Percentiles rank a stretch among this genome's conserved stretches.
These are phyloP conservation scores for Coturnix japonica DNA, from an alignment of 2,113 vertebrate species.

Conservation along the genomic window DNA sequence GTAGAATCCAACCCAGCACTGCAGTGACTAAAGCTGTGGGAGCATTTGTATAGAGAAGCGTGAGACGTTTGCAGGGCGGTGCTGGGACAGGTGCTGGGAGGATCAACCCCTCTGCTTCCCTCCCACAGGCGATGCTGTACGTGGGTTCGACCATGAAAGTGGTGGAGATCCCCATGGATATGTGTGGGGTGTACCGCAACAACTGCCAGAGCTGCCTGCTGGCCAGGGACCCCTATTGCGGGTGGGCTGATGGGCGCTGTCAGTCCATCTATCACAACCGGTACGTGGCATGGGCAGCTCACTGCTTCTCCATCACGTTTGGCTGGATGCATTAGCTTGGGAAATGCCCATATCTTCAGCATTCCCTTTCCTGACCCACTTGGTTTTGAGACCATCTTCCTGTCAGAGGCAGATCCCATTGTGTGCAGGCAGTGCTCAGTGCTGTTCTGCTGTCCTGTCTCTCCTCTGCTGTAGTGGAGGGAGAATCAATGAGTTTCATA, in stretches of 20 bases:
- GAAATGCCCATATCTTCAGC: rapidly evolving
- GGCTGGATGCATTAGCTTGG: rapidly evolving
- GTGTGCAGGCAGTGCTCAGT: background rate
- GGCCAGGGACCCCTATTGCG: slow-evolving; percentile 79
- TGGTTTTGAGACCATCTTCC: background rate
- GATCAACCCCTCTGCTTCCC: background rate
- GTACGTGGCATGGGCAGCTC: background rate
- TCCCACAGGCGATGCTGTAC: slow-evolving; percentile 70
- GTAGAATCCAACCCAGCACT: background rate
- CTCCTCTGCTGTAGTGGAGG: background rate
- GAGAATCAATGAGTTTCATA: background rate
- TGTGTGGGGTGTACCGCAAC: slow-evolving; percentile 68
- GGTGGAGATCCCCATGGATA: slow-evolving; percentile 75
- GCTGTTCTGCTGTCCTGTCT: too few relatives aligned
- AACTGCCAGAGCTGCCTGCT: slow-evolving; percentile 79
- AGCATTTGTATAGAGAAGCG: background rate
- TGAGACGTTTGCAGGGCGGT: rapidly evolving
- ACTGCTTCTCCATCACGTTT: background rate
- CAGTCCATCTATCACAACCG: slow-evolving; percentile 34
- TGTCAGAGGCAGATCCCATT: rapidly evolving
- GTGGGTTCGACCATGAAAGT: slow-evolving; percentile 69
- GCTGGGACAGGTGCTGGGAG: rapidly evolving
- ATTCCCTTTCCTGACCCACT: rapidly evolving
- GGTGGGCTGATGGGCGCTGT: slow-evolving; percentile 69
- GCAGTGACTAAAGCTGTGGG: background rate